phyloP scores from a whole-genome alignment of 2,888 invertebrate species.

The Pheosia gnoma region DNA sequence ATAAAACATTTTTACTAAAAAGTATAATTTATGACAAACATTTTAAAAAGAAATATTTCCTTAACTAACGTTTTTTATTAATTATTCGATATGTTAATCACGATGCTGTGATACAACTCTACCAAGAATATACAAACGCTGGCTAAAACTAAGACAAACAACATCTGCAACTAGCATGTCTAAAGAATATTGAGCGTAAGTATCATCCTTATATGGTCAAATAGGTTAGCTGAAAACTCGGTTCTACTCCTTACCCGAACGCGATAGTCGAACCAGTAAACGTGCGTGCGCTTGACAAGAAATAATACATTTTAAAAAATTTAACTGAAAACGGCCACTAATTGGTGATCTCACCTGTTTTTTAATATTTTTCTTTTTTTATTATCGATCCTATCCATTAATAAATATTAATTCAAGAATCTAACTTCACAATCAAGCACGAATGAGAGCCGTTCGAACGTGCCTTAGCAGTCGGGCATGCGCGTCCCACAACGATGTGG shows the following conservation, averaged over 20 bases:
- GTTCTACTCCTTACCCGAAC: constrained; percentile 62
- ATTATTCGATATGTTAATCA: neutral
- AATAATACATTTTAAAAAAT: constrained; percentile 15
- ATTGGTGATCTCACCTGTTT: neutral
- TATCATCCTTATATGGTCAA: constrained; percentile 4
- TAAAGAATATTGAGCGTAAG: constrained; percentile 1
- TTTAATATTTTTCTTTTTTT: neutral
- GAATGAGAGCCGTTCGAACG: neutral
- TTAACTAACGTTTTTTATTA: neutral
- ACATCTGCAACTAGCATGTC: neutral
- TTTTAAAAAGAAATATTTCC: neutral
- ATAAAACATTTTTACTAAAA: neutral
- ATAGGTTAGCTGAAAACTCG: constrained; percentile 26
- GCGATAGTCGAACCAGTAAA: constrained; percentile 75
- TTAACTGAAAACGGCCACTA: constrained; percentile 5
- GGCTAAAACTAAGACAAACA: neutral
- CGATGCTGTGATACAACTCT: neutral
- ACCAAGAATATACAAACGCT: neutral
- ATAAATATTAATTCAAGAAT: neutral
- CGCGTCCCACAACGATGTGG: neutral
- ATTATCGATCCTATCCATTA: neutral
- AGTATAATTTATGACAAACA: no score
- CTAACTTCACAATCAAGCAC: neutral
- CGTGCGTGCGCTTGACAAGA: constrained; percentile 60
- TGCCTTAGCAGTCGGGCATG: neutral